Percentiles rank a stretch among this genome's conserved stretches.
Evolutionary conservation across 2,797 vertebrate species (phyloP).

Genomic region (Cuculus canorus): DNA sequence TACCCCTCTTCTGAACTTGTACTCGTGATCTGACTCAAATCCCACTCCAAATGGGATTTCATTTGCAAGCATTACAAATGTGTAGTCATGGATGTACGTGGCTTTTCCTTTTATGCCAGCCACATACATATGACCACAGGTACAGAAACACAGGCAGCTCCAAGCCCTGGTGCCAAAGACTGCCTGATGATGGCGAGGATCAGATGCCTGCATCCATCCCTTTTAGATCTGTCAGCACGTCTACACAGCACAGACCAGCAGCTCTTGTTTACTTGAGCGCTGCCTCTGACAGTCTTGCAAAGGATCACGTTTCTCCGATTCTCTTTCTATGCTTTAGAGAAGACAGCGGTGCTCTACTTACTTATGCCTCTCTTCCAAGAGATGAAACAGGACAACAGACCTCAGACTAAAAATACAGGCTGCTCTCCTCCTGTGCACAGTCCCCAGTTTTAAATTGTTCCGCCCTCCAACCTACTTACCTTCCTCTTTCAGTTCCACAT

Average conservation of each 20-base stretch:
- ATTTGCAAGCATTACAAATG: not conserved
- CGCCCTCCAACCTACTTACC: not conserved
- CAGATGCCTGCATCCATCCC: not conserved
- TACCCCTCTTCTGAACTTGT: not conserved
- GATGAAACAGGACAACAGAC: conserved; percentile 8
- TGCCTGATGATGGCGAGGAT: not conserved
- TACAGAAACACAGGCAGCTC: not conserved
- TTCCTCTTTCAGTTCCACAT: not conserved
- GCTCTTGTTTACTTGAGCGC: not conserved
- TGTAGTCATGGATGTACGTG: accelerated
- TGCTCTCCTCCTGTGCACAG: not conserved
- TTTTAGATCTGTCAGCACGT: not conserved
- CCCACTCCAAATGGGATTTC: not conserved
- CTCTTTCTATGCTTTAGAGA: not conserved
- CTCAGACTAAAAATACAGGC: conserved; percentile 15
- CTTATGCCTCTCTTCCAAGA: conserved; percentile 24
- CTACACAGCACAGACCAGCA: not conserved
- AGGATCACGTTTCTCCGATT: conserved; percentile 3
- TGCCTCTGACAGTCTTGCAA: not conserved
- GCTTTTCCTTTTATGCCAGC: not conserved
- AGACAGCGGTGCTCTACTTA: not conserved
- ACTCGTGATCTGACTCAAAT: not conserved
- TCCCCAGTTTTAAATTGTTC: not conserved
- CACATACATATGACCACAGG: not conserved
- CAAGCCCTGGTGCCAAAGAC: not conserved